A percentile compares a stretch with the other conserved stretches of the same genome.
Conservation (phyloP, 2,113 vertebrate species). For the Corvus cornix region DNA sequence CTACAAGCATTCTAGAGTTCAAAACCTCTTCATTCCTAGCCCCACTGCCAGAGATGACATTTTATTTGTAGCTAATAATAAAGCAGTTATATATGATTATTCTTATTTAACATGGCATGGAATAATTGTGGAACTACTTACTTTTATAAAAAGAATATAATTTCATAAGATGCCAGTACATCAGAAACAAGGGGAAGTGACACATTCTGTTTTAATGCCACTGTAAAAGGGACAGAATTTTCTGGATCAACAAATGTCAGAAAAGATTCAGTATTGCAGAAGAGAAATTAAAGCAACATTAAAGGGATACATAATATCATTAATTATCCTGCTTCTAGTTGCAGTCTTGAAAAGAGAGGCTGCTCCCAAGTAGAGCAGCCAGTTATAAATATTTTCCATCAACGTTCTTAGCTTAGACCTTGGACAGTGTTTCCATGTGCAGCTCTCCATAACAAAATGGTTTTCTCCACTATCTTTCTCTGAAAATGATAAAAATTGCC, state of each 20-base stretch:
- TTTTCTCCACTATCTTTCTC: neutral
- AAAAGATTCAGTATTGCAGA: neutral
- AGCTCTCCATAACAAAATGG: neutral
- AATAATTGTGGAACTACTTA: neutral
- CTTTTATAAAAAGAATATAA: neutral
- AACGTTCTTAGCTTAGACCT: neutral
- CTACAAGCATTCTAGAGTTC: neutral
- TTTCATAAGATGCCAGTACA: neutral
- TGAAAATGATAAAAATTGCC: neutral
- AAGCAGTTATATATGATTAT: neutral
- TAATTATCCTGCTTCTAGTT: neutral
- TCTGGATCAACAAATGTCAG: neutral
- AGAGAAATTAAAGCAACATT: neutral
- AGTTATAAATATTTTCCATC: neutral
- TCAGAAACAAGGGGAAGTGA: neutral
- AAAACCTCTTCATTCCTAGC: neutral
- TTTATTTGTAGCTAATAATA: neutral
- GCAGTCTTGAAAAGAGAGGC: neutral
- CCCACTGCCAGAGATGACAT: neutral
- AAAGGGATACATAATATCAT: neutral
- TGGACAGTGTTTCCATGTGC: neutral
- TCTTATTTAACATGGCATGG: neutral
- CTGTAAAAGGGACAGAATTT: neutral
- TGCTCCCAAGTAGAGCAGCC: neutral
- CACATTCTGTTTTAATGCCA: rapidly evolving